Base-by-base conservation (phyloP, 2,797 vertebrate genomes). In the Sebastes minor region DNA sequence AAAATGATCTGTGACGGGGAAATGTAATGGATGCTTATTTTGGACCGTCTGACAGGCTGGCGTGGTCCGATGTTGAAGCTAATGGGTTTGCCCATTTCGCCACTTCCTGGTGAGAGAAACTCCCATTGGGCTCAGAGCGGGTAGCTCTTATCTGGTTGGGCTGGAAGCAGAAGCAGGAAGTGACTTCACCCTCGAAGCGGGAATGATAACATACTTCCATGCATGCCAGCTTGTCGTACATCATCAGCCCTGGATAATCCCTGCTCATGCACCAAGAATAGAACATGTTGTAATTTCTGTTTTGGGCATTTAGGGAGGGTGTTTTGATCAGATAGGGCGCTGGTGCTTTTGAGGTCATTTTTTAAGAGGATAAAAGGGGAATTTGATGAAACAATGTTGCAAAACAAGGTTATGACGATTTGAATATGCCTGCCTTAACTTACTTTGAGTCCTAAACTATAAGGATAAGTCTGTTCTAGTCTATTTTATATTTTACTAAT, bases 81-180 rank as follows among this genome's bases (percentile, higher is more conserved):
- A 91, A 93, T 93, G 92, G 86, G 84, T 83, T 65, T 62, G 62
- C 56, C 90, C 91, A 93, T 93, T 94, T 90, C 93, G 85, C 83
- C 84, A 88, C 93, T 95, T 96, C 95, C 95, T 95, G 93, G 20
- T 56, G 68, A 86, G 79, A 74, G 83, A 52, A 88, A 83, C 82
- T 90, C 93, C 78, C 86, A 68, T 55, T 74, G 79, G 86, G 62
- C 66, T 79, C 8, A 20, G 72, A 80, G 80, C 62, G 85, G 81
- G 87, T 76, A 38, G 83, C 84, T 76, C 87, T 95, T 94, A 95
- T 95, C 91, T 88, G 84, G 76, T 28, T 62, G 76, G 80, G 75
- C 71, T 87, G 83, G 74, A 77, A 68, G 84, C 88, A 81, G 84
- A 84, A 76, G 56, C 87, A 93, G 94, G 95, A 95, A 93, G 90